Base-by-base conservation (phyloP, 2,113 vertebrate genomes). In the Myxocyprinus asiaticus region DNA sequence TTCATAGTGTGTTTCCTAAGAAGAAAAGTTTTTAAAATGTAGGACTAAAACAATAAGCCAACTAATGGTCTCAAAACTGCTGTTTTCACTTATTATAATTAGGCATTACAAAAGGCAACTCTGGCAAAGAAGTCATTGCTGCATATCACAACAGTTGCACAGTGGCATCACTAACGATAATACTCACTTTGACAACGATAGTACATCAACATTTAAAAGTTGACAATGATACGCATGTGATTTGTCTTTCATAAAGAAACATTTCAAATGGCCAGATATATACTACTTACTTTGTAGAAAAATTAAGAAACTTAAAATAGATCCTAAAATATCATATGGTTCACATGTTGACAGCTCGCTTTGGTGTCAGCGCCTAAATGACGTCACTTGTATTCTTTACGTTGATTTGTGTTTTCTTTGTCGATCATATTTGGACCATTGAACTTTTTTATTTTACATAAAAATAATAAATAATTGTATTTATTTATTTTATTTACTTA, bases 1-100 rank as follows among this genome's bases (percentile, higher is more conserved):
- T 98, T 96, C 98, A 99, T 99, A 80, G 11, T 10, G 15, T 9
- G 4, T 6, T 43, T 85, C 87, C 15, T 75, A 70, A 55, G 1
- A 59, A 48, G 14, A 22, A 9, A 3, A 51, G 0, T 5, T n/a
- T 6, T 56, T 12, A 56, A 56, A 9, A 56, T 56, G 9, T 53
- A 56, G 1, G 11, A 56, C 12, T 14, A 9, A 56, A 56, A n/a
- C 53, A 56, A 6, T 14, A 56, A 43, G 12, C 59, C 42, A 59
- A 11, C n/a, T 6, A 47, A 17, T 3, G 42, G 3, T 15, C 7
- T 14, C 17, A 17, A 47, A 74, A 1, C 10, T 10, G 14, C 3
- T 10, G 14, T n/a, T 14, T 48, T 56, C 55, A n/a, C 14, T 6
- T 3, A 56, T 6, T 6, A 56, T 14, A 14, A n/a, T 56, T n/a